phyloP scores from a whole-genome alignment of 2,888 invertebrate genomes.

The Drosophila niveifrons region DNA sequence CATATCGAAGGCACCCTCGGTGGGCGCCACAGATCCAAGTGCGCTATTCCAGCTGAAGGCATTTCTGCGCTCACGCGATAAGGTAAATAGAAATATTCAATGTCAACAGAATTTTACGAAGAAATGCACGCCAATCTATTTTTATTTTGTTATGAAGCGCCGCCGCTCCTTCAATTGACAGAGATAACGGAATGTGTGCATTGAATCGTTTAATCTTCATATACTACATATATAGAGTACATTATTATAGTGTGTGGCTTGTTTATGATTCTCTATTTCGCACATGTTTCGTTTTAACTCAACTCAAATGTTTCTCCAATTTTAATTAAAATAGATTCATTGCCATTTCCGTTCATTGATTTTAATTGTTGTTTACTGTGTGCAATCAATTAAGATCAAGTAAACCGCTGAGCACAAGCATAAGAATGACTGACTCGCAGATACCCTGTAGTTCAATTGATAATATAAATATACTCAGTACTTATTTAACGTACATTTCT shows the following conservation, averaged over 20 bases:
- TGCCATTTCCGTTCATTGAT: conserved; percentile 14
- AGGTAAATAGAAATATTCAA: conserved; percentile 86
- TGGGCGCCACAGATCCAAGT: conserved; percentile 97
- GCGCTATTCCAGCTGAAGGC: conserved; percentile 97
- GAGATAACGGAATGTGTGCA: conserved; percentile 10
- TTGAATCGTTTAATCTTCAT: not conserved
- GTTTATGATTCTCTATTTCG: not conserved
- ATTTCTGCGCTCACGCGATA: conserved; percentile 95
- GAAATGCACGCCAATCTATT: conserved; percentile 4
- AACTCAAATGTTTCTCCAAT: not conserved
- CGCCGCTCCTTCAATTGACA: not conserved
- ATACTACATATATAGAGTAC: not conserved
- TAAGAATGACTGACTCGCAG: not conserved
- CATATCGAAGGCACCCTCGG: conserved; percentile 96
- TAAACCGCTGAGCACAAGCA: not conserved
- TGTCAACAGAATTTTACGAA: not conserved
- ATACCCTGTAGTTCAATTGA: conserved; percentile 1
- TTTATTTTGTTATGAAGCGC: conserved; percentile 3
- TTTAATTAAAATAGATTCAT: conserved; percentile 29
- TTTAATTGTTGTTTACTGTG: conserved; percentile 33
- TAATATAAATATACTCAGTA: not conserved
- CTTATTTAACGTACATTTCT: too few species aligned
- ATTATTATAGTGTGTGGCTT: not conserved
- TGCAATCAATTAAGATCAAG: conserved; percentile 29
- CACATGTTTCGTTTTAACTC: not conserved